These are phyloP conservation scores for Suillia variegata DNA, from an alignment of 2,888 invertebrate genomes.

Conservation along the genomic window DNA sequence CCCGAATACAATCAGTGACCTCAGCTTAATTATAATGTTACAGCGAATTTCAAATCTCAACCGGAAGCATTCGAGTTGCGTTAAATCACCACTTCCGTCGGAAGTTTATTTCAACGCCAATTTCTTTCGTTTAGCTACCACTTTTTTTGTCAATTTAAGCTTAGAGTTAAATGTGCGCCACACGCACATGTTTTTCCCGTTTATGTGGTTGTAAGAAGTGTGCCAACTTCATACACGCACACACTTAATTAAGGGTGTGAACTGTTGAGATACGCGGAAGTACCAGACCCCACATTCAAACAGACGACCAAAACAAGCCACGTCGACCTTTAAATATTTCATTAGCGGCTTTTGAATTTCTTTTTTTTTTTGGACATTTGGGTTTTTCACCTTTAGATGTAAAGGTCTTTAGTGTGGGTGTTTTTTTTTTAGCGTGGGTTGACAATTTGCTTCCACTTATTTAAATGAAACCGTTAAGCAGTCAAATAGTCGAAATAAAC, in stretches of 20 bases:
- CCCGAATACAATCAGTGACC: too few relatives aligned
- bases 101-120: not conserved
- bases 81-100: not conserved
- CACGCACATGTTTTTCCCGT: not conserved
- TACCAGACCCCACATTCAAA: not conserved
- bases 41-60: not conserved
- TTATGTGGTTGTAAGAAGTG: not conserved
- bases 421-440: not conserved
- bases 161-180: not conserved
- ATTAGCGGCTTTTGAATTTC: conserved; percentile 47
- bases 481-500: conserved; percentile 39
- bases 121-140: not conserved
- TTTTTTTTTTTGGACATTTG: too few relatives aligned
- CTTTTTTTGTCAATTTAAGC: not conserved
- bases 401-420: not conserved
- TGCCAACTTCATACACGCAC: conserved; percentile 42
- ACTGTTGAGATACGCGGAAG: conserved; percentile 49
- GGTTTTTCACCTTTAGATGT: not conserved
- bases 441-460: conserved; percentile 34
- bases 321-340: conserved; percentile 49
- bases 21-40: too few relatives aligned
- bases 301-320: conserved; percentile 2
- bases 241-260: conserved; percentile 56
- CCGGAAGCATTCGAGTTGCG: not conserved
- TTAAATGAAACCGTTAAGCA: conserved; percentile 42